These are phyloP conservation scores for Aleadryas rufinucha DNA, from an alignment of 2,113 vertebrate species.

Conservation along the genomic window DNA sequence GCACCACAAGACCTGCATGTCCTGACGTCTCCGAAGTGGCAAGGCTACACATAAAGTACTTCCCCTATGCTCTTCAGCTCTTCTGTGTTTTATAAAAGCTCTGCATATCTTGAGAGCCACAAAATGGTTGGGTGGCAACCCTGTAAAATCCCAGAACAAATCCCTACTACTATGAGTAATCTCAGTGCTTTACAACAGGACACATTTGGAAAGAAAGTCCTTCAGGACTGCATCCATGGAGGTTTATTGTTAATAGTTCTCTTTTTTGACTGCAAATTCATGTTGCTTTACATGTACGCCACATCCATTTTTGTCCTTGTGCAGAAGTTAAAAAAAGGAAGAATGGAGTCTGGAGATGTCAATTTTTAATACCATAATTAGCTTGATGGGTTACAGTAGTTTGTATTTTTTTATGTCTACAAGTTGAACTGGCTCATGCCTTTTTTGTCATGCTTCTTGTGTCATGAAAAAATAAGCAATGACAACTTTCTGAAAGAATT, in stretches of 20 bases:
- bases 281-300: background rate
- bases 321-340: background rate
- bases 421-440: background rate
- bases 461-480: background rate
- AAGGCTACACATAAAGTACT: background rate
- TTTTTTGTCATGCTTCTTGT: background rate
- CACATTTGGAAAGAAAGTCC: background rate
- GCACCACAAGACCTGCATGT: background rate
- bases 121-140: constrained; percentile 51
- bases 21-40: background rate
- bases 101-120: constrained; percentile 26
- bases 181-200: background rate
- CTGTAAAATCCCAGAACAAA: constrained; percentile 31
- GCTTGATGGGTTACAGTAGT: background rate
- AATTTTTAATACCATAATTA: background rate
- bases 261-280: background rate
- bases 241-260: background rate
- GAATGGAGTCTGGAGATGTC: background rate
- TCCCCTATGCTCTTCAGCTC: background rate
- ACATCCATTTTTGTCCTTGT: background rate
- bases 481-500: background rate
- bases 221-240: background rate
- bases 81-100: background rate
- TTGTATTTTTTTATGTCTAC: background rate
- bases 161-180: constrained; percentile 32